phyloP scores from a whole-genome alignment of 2,113 vertebrate species.

The Quiscalus mexicanus region DNA sequence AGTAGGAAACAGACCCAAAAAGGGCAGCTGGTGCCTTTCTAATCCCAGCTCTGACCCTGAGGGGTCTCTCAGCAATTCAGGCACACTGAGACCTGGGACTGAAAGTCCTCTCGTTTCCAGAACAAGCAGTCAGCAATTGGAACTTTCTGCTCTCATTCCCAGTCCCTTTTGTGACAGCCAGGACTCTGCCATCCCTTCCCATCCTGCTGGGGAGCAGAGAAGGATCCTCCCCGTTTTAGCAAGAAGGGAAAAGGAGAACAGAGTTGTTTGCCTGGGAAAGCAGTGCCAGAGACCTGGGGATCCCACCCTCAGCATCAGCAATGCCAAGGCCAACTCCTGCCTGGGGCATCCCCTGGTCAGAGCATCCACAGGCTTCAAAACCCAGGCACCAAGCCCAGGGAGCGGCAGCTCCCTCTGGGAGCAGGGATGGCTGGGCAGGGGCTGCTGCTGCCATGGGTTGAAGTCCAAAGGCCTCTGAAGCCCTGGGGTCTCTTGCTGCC shows the following conservation, averaged over 20 bases:
- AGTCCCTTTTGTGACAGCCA: neutral
- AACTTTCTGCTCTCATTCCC: neutral
- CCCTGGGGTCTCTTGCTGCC: neutral
- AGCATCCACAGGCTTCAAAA: neutral
- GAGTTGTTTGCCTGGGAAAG: neutral
- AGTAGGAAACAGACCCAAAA: neutral
- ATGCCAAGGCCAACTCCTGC: neutral
- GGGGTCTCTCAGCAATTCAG: neutral
- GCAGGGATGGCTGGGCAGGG: neutral
- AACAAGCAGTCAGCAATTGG: neutral
- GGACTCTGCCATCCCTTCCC: neutral
- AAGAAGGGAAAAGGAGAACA: neutral
- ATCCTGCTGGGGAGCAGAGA: neutral
- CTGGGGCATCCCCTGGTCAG: neutral
- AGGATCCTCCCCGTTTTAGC: neutral
- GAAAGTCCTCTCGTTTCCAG: neutral
- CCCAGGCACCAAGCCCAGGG: neutral
- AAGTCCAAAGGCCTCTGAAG: too few relatives aligned
- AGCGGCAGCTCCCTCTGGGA: neutral
- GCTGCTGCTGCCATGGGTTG: neutral
- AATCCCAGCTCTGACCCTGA: neutral
- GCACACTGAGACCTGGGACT: neutral
- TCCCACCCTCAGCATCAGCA: neutral
- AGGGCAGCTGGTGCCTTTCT: neutral
- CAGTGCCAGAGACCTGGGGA: conserved; percentile 49